These are phyloP conservation scores for Ericerus pela DNA, from an alignment of 1,140 invertebrate species.

Conservation along the genomic window DNA sequence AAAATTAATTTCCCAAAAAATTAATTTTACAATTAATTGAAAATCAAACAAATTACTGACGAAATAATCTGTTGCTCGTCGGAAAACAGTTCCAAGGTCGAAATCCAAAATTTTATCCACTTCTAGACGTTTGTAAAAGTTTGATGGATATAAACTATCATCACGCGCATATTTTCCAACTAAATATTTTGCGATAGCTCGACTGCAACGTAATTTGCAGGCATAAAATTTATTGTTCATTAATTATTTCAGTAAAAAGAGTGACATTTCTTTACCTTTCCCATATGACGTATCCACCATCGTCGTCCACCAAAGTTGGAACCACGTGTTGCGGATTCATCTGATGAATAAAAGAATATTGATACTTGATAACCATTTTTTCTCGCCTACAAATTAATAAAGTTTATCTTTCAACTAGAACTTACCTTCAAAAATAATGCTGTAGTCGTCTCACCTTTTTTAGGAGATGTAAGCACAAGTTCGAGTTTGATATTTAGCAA, in stretches of 20 bases:
- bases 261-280: slow-evolving; percentile 38
- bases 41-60: slow-evolving; percentile 32
- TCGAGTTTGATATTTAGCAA: slow-evolving; percentile 17
- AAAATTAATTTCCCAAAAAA: no score
- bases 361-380: no score
- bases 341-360: no score
- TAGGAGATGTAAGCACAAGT: slow-evolving; percentile 6
- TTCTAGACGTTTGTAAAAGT: slow-evolving; percentile 45
- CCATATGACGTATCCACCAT: slow-evolving; percentile 42
- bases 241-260: neutral
- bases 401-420: neutral
- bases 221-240: neutral
- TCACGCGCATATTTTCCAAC: slow-evolving; percentile 42
- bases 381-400: neutral
- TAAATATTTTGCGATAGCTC: slow-evolving; percentile 55
- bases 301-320: slow-evolving; percentile 46
- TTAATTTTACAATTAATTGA: neutral
- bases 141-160: slow-evolving; percentile 36
- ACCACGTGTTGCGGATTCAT: slow-evolving; percentile 54
- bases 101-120: slow-evolving; percentile 60
- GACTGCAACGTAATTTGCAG: slow-evolving; percentile 31
- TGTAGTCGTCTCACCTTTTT: slow-evolving; percentile 10
- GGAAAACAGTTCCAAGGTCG: slow-evolving; percentile 51
- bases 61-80: slow-evolving; percentile 43
- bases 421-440: slow-evolving; percentile 6